phyloP scores from a whole-genome alignment of 2,113 vertebrate species.

The Pangasianodon gigas region DNA sequence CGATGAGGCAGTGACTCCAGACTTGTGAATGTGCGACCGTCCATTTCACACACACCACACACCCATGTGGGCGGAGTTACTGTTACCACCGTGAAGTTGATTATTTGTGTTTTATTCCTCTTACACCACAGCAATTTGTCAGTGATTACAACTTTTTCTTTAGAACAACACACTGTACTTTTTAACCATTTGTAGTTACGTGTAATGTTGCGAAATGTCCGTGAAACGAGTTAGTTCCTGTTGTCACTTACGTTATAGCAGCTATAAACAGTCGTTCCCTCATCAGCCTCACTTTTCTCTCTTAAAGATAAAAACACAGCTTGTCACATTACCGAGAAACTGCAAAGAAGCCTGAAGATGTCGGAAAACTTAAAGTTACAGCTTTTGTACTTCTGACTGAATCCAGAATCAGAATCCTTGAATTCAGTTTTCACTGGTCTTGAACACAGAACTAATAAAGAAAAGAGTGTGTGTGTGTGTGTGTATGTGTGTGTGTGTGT shows the following conservation, averaged over 20 bases:
- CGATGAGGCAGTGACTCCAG: slow-evolving; percentile 46
- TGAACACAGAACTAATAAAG: background rate
- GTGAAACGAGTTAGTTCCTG: background rate
- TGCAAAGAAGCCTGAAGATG: background rate
- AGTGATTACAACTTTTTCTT: background rate
- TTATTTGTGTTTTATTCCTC: background rate
- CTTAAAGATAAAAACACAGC: background rate
- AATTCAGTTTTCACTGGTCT: background rate
- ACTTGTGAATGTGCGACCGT: slow-evolving; percentile 49
- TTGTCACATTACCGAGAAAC: background rate
- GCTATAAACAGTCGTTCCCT: background rate
- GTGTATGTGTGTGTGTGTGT: slow-evolving; percentile 22
- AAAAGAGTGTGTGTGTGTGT: background rate
- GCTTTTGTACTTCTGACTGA: too few relatives aligned
- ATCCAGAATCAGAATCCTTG: too few relatives aligned
- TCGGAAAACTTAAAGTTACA: too few relatives aligned
- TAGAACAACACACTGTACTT: background rate
- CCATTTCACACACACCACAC: slow-evolving; percentile 26
- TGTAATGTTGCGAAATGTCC: background rate
- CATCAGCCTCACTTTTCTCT: background rate
- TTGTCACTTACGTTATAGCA: background rate
- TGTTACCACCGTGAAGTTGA: background rate
- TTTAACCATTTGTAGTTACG: background rate
- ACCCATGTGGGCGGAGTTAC: background rate
- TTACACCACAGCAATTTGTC: background rate